These are phyloP conservation scores for Toxostoma redivivum DNA, from an alignment of 2,113 vertebrate species.

Conservation along the genomic window DNA sequence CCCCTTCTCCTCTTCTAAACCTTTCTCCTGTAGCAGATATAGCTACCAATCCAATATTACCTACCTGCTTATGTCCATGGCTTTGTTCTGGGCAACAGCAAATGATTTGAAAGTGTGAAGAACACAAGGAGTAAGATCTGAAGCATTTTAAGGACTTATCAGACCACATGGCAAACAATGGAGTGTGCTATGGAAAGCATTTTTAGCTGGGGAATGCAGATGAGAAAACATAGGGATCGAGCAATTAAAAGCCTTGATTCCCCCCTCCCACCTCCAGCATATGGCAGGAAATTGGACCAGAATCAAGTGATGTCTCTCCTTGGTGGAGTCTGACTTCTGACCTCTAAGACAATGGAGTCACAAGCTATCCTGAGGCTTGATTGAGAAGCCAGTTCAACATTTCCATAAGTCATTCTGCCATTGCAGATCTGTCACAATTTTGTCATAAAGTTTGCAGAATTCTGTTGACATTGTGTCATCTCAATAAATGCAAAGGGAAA, in stretches of 20 bases:
- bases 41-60: background rate
- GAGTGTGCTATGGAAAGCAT: background rate
- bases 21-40: background rate
- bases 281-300: slow-evolving; percentile 70
- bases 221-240: slow-evolving; percentile 34
- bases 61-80: background rate
- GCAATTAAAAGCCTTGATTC: slow-evolving; percentile 62
- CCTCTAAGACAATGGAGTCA: slow-evolving; percentile 73
- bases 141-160: background rate
- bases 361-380: slow-evolving; percentile 71
- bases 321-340: slow-evolving; percentile 59
- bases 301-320: slow-evolving; percentile 63
- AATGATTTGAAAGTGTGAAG: background rate
- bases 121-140: background rate
- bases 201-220: slow-evolving; percentile 56
- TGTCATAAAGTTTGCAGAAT: slow-evolving; percentile 75
- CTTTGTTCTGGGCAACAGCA: background rate
- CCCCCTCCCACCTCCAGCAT: slow-evolving; percentile 61
- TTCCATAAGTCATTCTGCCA: slow-evolving; percentile 75
- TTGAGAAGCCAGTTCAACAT: slow-evolving; percentile 72
- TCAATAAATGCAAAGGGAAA: slow-evolving; percentile 72
- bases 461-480: slow-evolving; percentile 74
- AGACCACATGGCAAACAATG: background rate
- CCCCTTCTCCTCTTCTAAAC: background rate
- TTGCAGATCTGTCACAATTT: slow-evolving; percentile 74